Conservation (phyloP, 2,113 vertebrate genomes). For the Rhipidura dahli region DNA sequence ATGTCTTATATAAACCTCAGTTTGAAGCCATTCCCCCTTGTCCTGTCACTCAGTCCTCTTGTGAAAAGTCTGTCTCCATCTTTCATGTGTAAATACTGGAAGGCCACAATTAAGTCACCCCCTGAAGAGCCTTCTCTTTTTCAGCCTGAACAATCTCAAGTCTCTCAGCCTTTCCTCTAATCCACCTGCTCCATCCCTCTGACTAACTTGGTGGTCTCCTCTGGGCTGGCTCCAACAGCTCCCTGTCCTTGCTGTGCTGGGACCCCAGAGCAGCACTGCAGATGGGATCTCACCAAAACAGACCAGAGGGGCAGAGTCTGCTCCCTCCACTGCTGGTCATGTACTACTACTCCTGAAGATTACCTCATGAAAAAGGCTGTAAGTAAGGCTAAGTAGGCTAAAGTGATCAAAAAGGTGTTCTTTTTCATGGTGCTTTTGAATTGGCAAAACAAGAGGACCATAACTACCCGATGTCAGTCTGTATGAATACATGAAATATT, state of each 20-base stretch:
- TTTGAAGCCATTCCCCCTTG: neutral
- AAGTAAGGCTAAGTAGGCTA: conserved; percentile 43
- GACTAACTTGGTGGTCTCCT: too few species aligned
- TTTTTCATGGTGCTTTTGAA: neutral
- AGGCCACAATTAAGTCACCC: neutral
- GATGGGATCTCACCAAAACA: neutral
- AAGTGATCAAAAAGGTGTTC: conserved; percentile 35
- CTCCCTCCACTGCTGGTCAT: neutral
- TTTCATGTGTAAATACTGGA: neutral
- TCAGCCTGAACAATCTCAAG: neutral
- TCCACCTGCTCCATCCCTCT: neutral
- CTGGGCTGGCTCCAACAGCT: neutral
- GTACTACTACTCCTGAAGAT: conserved; percentile 13
- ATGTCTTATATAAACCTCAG: neutral
- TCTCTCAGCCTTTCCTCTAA: neutral
- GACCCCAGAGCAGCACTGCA: neutral
- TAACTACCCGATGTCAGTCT: neutral
- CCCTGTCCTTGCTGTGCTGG: neutral
- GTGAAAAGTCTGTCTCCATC: neutral
- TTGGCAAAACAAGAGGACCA: neutral
- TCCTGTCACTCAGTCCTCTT: neutral
- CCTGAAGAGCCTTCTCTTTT: neutral
- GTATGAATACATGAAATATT: conserved; percentile 16
- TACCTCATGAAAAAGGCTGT: neutral
- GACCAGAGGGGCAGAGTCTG: neutral